Evolutionary conservation across 2,797 vertebrate genomes (phyloP).

Genomic region (Pteropus rufus): DNA sequence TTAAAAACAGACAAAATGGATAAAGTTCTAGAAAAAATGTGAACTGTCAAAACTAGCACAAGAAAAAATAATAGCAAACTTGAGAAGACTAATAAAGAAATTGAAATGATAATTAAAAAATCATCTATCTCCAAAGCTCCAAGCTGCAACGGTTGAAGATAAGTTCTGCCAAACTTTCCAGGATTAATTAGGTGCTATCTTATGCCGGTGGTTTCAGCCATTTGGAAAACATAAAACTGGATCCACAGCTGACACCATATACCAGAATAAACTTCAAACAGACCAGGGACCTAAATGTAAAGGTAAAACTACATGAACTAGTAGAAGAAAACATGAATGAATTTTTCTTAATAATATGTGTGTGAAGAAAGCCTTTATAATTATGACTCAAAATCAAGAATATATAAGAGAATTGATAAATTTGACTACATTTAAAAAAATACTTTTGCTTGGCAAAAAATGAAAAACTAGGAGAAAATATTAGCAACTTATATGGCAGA

Average conservation of each 20-base stretch:
- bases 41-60: not conserved
- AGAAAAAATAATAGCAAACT: not conserved
- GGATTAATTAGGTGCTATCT: not conserved
- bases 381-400: not conserved
- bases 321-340: not conserved
- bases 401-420: not conserved
- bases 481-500: not conserved
- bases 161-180: not conserved
- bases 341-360: not conserved
- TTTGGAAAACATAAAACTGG: not conserved
- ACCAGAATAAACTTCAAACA: not conserved
- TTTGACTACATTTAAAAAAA: not conserved
- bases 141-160: not conserved
- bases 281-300: not conserved
- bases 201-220: not conserved
- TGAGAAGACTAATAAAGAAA: not conserved
- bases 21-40: not conserved
- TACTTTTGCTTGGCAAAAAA: not conserved
- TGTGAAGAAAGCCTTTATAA: not conserved
- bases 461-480: not conserved
- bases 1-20: not conserved
- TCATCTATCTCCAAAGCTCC: not conserved
- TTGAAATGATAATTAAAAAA: not conserved
- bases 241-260: not conserved
- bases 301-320: not conserved